Base-by-base conservation (phyloP, 2,113 vertebrate species). In the Anhinga rufa region DNA sequence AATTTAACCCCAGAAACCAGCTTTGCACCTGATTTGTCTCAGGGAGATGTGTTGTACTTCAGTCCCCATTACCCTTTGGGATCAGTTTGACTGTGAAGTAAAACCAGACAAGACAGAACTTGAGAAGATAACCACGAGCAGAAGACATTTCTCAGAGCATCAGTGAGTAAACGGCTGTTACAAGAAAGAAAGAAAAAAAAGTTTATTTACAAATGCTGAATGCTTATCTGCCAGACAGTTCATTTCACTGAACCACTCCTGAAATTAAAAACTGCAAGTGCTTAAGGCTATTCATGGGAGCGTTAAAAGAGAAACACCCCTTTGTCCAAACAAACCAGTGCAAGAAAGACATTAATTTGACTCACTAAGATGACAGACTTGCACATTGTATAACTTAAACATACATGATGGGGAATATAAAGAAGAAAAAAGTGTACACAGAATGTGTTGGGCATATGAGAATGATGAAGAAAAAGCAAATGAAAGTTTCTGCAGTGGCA, bases 351-450 rank as follows among this genome's bases (percentile, higher is more conserved):
- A 94, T 95, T 90, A 92, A 96, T 90, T 91, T 95, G 94, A 97
- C 93, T 96, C 92, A 96, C 74, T 90, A n/a, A 91, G 97, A 93
- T 97, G 96, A 97, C 93, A 97, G 90, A 94, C 93, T 91, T 92
- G 96, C 80, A 94, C 54, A 91, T 77, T 95, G 95, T 97, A 91
- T 92, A 95, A 96, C 83, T 94, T 94, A 82, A 69, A 93, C 77
- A 72, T 66, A 91, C 34, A 5, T 9, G 75, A 80, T 88, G 44
- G 51, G 68, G 71, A 93, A 84, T 76, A 93, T 6, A 51, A 22
- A 54, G 76, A 60, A 75, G 71, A 46, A 42, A 92, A 52, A 95
- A 70, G 54, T 16, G 46, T 69, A 89, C 81, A 79, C 81, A 71
- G 74, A 88, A 36, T 0, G 5, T 12, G 18, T 7, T 48, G 49